These are phyloP conservation scores for Columbina picui DNA, from an alignment of 2,113 vertebrate species.

Conservation along the genomic window DNA sequence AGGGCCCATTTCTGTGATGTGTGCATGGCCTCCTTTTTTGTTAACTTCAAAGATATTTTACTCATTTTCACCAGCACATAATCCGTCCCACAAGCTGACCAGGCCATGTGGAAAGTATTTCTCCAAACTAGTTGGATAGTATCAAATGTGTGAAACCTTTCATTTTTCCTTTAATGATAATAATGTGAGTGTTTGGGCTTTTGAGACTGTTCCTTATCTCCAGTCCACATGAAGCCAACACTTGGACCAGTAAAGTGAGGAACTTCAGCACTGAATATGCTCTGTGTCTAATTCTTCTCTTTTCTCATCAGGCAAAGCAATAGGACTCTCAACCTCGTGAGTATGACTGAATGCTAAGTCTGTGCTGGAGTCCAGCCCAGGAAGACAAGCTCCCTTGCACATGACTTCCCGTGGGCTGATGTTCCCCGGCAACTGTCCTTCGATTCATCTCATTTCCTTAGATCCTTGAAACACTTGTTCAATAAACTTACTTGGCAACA, in stretches of 20 bases:
- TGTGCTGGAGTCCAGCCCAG: neutral
- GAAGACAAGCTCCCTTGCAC: neutral
- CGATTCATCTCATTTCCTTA: neutral
- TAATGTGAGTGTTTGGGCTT: neutral
- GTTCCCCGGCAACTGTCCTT: neutral
- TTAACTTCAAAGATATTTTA: neutral
- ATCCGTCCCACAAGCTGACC: neutral
- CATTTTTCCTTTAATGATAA: neutral
- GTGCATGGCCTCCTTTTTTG: neutral
- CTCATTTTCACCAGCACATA: neutral
- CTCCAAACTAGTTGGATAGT: neutral
- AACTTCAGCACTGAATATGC: neutral
- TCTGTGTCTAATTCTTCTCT: neutral
- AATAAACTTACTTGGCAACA: slow-evolving; percentile 54
- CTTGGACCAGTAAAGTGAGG: neutral
- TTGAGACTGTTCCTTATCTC: neutral
- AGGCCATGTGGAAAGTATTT: neutral
- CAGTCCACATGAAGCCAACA: neutral
- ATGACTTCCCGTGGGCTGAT: neutral
- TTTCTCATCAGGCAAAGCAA: slow-evolving; percentile 5
- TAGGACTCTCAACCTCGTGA: neutral
- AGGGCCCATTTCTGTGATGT: neutral
- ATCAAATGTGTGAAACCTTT: neutral
- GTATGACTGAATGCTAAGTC: neutral
- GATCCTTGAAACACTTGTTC: neutral